phyloP scores from a whole-genome alignment of 2,797 vertebrate genomes.

The Malacoraja senta region DNA sequence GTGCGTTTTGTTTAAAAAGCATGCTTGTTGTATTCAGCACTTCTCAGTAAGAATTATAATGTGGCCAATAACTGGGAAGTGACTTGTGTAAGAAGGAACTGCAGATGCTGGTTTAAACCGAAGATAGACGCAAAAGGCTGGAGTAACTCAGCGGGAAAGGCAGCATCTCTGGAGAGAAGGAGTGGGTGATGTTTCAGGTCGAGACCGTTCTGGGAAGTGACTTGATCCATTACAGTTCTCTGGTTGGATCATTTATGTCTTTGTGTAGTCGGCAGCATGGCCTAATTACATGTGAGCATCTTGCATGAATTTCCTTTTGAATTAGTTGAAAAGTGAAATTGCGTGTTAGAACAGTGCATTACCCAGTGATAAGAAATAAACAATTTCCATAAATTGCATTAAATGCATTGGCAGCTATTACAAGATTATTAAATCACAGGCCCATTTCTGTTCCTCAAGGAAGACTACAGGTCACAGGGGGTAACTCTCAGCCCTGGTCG shows the following conservation, averaged over 20 bases:
- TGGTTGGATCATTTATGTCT: background rate
- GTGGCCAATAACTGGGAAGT: background rate
- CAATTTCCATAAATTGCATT: slow-evolving; percentile 24
- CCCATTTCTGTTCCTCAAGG: slow-evolving; percentile 11
- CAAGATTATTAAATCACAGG: slow-evolving; percentile 7
- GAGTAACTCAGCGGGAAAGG: too few relatives aligned
- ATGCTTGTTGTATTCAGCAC: background rate
- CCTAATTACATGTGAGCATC: background rate
- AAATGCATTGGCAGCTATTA: slow-evolving; percentile 10
- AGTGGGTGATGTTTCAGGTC: too few relatives aligned
- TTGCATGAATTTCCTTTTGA: background rate
- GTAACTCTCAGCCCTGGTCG: background rate
- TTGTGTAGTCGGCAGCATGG: background rate
- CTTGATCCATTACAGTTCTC: background rate
- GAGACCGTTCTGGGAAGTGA: background rate
- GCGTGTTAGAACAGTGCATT: background rate
- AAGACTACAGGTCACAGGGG: slow-evolving; percentile 24
- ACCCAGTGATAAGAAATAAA: slow-evolving; percentile 9
- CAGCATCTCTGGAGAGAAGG: too few relatives aligned
- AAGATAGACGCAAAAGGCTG: too few relatives aligned
- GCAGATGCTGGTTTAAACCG: too few relatives aligned
- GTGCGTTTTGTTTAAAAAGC: background rate
- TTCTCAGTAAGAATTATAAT: slow-evolving; percentile 26
- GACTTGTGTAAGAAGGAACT: background rate
- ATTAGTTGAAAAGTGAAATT: slow-evolving; percentile 2